These are phyloP conservation scores for Tetrapedia diversipes DNA, from an alignment of 2,888 invertebrate species.

Conservation along the genomic window DNA sequence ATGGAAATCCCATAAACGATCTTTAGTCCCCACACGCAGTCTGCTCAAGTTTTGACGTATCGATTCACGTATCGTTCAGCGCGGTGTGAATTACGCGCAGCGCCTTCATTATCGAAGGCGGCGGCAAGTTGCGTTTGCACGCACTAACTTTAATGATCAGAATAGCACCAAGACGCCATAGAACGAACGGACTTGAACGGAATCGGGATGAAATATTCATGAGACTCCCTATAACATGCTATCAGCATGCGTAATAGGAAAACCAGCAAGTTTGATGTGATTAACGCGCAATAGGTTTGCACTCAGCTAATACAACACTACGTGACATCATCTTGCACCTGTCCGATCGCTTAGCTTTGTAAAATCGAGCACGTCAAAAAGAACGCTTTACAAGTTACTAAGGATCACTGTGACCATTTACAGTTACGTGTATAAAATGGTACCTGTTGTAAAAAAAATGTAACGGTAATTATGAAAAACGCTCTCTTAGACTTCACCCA, in stretches of 20 bases:
- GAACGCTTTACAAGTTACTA: too few relatives aligned
- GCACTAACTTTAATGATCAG: constrained; percentile 24
- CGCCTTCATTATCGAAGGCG: not conserved
- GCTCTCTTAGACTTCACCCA: too few relatives aligned
- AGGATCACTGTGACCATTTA: too few relatives aligned
- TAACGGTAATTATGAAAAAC: too few relatives aligned
- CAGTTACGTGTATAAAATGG: too few relatives aligned
- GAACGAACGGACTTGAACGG: constrained; percentile 13
- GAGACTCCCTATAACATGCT: constrained; percentile 22
- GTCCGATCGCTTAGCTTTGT: not conserved
- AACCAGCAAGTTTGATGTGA: constrained; percentile 15
- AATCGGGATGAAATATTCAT: constrained; percentile 40
- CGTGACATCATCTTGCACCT: not conserved
- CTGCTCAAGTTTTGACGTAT: constrained; percentile 3
- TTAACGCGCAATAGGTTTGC: constrained; percentile 26
- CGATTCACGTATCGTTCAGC: not conserved
- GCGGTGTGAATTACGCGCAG: not conserved
- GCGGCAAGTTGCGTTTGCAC: constrained; percentile 14
- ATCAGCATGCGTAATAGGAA: constrained; percentile 27
- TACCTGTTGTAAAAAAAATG: too few relatives aligned
- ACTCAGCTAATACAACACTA: not conserved
- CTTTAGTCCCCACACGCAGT: too few relatives aligned
- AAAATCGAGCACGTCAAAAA: not conserved
- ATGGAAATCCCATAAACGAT: too few relatives aligned
- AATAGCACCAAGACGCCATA: constrained; percentile 18